Conservation (phyloP, 1,140 invertebrate species). For the Neodiprion lecontei region DNA sequence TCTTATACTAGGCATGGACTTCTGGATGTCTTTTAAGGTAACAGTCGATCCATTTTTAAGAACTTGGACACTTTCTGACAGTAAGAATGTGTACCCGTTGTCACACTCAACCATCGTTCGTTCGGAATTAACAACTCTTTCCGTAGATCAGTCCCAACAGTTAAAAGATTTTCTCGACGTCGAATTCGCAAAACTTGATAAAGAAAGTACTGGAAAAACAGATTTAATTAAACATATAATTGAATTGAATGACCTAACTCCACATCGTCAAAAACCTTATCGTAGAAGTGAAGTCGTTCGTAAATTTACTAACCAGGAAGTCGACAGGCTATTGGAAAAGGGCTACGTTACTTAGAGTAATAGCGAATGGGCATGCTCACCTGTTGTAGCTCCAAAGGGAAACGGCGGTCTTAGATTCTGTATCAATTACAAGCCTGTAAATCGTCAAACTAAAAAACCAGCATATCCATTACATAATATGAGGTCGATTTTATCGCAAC, state of each 20-base stretch:
- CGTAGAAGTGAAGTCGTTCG: slow-evolving; percentile 22
- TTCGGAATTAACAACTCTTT: slow-evolving; percentile 11
- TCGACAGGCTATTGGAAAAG: slow-evolving; percentile 25
- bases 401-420: slow-evolving; percentile 20
- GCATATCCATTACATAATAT: slow-evolving; percentile 28
- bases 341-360: slow-evolving; percentile 26
- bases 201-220: slow-evolving; percentile 17
- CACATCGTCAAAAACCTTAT: slow-evolving; percentile 27
- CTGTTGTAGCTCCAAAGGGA: slow-evolving; percentile 17
- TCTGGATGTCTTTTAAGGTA: background rate
- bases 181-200: slow-evolving; percentile 24
- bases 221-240: slow-evolving; percentile 24
- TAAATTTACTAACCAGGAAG: slow-evolving; percentile 21
- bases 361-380: slow-evolving; percentile 18
- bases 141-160: background rate
- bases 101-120: background rate
- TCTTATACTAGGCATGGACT: background rate
- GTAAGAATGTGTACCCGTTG: slow-evolving; percentile 18
- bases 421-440: slow-evolving; percentile 19
- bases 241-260: slow-evolving; percentile 20
- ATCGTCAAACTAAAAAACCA: slow-evolving; percentile 25
- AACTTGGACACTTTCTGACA: slow-evolving; percentile 22
- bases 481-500: slow-evolving; percentile 23
- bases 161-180: slow-evolving; percentile 12
- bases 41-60: slow-evolving; percentile 4